Percentiles rank a stretch among this genome's conserved stretches.
These are phyloP conservation scores for Schizotus pectinicornis DNA, from an alignment of 2,888 invertebrate species.

Conservation along the genomic window DNA sequence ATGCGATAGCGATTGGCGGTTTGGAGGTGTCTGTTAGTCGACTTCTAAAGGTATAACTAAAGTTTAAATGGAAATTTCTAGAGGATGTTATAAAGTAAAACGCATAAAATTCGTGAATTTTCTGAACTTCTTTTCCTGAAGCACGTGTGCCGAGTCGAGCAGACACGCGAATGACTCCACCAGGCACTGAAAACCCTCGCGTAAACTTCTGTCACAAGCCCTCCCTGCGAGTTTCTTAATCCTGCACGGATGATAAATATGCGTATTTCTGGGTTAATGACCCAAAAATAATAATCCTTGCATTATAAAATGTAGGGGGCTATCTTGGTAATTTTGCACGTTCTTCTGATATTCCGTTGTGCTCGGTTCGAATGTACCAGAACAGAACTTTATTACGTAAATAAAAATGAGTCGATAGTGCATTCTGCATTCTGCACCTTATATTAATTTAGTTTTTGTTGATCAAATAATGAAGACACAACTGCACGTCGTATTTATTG, in stretches of 20 bases:
- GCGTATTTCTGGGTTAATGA: conserved; percentile 9
- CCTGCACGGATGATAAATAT: conserved; percentile 9
- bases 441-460: no score
- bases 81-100: conserved; percentile 2
- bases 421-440: no score
- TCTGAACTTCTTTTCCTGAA: conserved; percentile 4
- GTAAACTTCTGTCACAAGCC: conserved; percentile 18
- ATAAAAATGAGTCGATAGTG: no score
- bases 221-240: conserved; percentile 15
- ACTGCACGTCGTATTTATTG: no score
- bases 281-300: not conserved
- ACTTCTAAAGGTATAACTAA: not conserved
- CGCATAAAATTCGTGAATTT: conserved; percentile 21
- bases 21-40: not conserved
- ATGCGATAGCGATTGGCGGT: not conserved
- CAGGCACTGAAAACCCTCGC: conserved; percentile 24
- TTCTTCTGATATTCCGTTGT: no score
- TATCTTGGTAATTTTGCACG: no score
- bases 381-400: no score
- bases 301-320: no score
- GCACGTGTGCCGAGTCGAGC: conserved; percentile 4
- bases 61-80: conserved; percentile 17
- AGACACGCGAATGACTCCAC: conserved; percentile 30
- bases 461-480: not conserved
- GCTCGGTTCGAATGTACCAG: no score